These are phyloP conservation scores for Lypha dubia DNA, from an alignment of 2,888 invertebrate genomes.

Conservation along the genomic window DNA sequence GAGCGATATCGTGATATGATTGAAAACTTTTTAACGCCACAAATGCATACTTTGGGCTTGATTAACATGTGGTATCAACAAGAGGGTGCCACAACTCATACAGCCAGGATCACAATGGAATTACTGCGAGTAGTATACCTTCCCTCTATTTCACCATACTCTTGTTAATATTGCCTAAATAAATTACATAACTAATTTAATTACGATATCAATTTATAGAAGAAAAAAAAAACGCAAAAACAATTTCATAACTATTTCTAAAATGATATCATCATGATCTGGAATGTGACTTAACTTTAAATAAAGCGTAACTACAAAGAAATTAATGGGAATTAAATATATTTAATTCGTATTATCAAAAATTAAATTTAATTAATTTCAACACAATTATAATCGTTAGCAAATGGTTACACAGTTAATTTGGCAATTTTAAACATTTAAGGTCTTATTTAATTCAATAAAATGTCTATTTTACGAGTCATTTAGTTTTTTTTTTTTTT, in stretches of 20 bases:
- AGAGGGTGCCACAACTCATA: too few relatives aligned
- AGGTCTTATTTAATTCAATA: not conserved
- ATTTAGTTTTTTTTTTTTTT: not conserved
- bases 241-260: not conserved
- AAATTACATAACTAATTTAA: not conserved
- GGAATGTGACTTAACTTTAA: not conserved
- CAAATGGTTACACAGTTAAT: not conserved
- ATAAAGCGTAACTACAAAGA: not conserved
- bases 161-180: not conserved
- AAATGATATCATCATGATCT: not conserved
- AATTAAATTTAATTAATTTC: not conserved
- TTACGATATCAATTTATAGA: not conserved
- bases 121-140: too few relatives aligned
- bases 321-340: not conserved
- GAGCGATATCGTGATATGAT: too few relatives aligned
- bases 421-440: not conserved
- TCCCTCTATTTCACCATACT: not conserved
- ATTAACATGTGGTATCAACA: too few relatives aligned
- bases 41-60: too few relatives aligned
- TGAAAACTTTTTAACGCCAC: too few relatives aligned
- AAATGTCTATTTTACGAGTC: not conserved
- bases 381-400: not conserved
- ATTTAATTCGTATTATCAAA: not conserved
- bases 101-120: too few relatives aligned
- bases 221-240: not conserved